phyloP scores from a whole-genome alignment of 1,140 invertebrate genomes.

The Drosophila erecta region DNA sequence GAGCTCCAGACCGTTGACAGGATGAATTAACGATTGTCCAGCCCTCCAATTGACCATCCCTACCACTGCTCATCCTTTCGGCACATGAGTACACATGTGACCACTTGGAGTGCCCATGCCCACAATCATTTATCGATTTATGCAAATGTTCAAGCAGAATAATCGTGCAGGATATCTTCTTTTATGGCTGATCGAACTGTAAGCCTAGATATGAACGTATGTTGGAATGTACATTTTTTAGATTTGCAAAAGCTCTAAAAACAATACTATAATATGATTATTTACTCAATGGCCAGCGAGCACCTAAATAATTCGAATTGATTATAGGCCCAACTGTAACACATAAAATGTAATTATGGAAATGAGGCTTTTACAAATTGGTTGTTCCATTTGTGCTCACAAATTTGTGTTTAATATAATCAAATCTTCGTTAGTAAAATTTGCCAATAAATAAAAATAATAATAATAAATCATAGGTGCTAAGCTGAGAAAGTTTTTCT shows the following conservation, averaged over 20 bases:
- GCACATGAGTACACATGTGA: background rate
- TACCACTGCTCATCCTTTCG: background rate
- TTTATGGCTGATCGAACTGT: constrained; percentile 32
- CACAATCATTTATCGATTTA: constrained; percentile 41
- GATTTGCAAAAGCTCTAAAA: background rate
- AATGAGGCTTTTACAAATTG: too few relatives aligned
- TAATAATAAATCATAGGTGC: background rate
- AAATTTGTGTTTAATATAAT: too few relatives aligned
- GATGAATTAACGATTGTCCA: constrained; percentile 46
- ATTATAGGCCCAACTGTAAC: background rate
- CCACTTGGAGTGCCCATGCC: background rate
- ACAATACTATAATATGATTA: too few relatives aligned
- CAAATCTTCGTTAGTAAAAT: too few relatives aligned
- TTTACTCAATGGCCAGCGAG: too few relatives aligned
- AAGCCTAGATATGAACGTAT: constrained; percentile 4
- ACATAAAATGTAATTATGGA: background rate
- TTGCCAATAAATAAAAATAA: too few relatives aligned
- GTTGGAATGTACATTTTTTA: background rate
- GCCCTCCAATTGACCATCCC: constrained; percentile 24
- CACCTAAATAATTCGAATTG: too few relatives aligned
- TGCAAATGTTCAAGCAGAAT: constrained; percentile 30
- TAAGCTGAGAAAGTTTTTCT: background rate
- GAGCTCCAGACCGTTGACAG: constrained; percentile 37
- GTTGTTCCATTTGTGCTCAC: too few relatives aligned
- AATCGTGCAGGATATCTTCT: constrained; percentile 4